Evolutionary conservation across 2,888 invertebrate genomes (phyloP), one percentile per base, ranked within the genome.

Genomic region (Perizoma affinitatum): DNA sequence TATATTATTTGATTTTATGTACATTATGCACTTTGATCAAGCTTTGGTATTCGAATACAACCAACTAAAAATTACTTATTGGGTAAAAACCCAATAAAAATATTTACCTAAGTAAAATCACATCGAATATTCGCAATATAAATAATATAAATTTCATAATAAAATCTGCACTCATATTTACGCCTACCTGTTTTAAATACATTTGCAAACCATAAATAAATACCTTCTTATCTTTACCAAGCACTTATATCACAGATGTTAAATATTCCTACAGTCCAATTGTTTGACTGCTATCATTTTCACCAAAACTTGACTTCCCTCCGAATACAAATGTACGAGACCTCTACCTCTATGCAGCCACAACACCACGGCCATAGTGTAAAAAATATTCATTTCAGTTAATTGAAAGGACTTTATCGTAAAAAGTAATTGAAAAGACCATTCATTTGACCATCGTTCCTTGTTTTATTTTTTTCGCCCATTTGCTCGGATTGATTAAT

Each of bases 211-310:
- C 38, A 38, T 4, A 38, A 38, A 38, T 7, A 7, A 38, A 1
- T 38, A 38, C 7, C 38, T 38, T 3, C 7, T 38, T 38, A 34
- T 43, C 35, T 34, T 35, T 61, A 71, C 48, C 68, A 72, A 65
- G 67, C 72, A 69, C 51, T 63, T 75, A 75, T 78, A 77, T 78
- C 77, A 78, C 77, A 78, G 77, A 71, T 76, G 71, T 73, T 73
- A 72, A 66, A 61, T 68, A 40, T 45, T 54, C 46, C 46, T 34
- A 41, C 9, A 5, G n/a, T 5, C 33, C 42, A 49, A 4, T 10
- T 47, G 4, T 22, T 22, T 38, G 9, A 36, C 9, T 36, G 22
- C 11, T 0, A 11, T 8, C 1, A 38, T 49, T 49, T 49, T 40
- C 5, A 38, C 38, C 6, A 5, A 45, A 45, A 22, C 33, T 7